Conservation (phyloP, 2,888 invertebrate species). For the Cephus pulcher region DNA sequence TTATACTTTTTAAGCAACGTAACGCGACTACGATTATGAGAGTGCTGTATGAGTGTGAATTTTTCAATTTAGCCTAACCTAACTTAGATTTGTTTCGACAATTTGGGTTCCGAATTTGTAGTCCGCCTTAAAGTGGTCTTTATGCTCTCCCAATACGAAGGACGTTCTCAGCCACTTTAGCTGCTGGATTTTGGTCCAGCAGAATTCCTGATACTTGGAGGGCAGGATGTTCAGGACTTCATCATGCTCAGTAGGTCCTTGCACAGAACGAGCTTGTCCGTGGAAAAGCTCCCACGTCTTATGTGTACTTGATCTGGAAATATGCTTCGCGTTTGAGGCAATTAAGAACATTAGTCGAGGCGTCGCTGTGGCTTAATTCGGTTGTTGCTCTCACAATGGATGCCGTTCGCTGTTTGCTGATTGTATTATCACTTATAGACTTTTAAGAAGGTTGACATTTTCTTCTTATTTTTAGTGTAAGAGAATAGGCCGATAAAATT, state of each 20-base stretch:
- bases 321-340: conserved; percentile 64
- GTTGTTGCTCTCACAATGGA: not conserved
- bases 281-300: conserved; percentile 39
- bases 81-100: not conserved
- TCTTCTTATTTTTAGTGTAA: not conserved
- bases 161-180: conserved; percentile 22
- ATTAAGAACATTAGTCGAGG: conserved; percentile 56
- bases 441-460: not conserved
- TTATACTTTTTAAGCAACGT: not conserved
- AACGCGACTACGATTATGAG: not conserved
- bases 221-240: conserved; percentile 40
- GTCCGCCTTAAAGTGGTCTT: not conserved
- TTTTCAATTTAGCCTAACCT: no score
- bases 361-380: conserved; percentile 32
- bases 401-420: not conserved
- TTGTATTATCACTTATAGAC: not conserved
- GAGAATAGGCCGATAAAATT: not conserved
- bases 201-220: conserved; percentile 41
- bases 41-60: no score
- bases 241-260: conserved; percentile 33
- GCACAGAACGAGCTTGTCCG: conserved; percentile 22
- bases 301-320: conserved; percentile 59
- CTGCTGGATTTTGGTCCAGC: conserved; percentile 11
- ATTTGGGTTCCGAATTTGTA: not conserved
- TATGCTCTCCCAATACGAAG: conserved; percentile 32